Base-by-base conservation (phyloP, 2,888 invertebrate genomes). In the Choristoneura rosaceana region DNA sequence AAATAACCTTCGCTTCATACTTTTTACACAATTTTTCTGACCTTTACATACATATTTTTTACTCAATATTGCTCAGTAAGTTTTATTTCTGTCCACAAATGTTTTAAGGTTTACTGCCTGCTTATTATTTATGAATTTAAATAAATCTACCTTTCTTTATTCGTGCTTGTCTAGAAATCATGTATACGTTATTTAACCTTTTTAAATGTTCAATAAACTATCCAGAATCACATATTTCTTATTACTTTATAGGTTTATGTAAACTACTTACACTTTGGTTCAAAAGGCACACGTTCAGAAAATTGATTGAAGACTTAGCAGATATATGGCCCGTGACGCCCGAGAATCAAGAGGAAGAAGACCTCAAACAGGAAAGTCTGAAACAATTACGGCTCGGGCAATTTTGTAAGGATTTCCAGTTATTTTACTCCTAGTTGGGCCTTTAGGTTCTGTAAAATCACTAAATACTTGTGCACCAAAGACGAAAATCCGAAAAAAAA, bases 261-360 rank as follows among this genome's bases (percentile, higher is more conserved):
- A 92, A 92, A 79, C 75, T 89, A 55, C 65, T 90, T 64, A 90
- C 88, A 14, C 82, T 92, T 70, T 90, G 90, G 90, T 87, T 84
- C 75, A 89, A 90, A 77, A 80, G 84, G 68, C 76, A 83, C 50
- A 85, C 84, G 60, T 92, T 92, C 73, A 82, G 86, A 55, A 82
- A 84, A 67, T 83, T 92, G n/a, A 78, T 92, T n/a, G 79, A 74
- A 2, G 88, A 91, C 58, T 78, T 92, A 50, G 85, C 84, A 3
- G 85, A 89, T 15, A 85, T 92, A 71, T 92, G 92, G 91, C 90
- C 90, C 8, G 83, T 84, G 9, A 76, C 82, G 0, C 78, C 80
- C 25, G 76, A 80, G n/a, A 84, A 88, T 74, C 79, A 80, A 15
- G 82, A 87, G 65, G 87, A 82, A 9, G 76, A 73, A 7, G 81